These are phyloP conservation scores for Syngnathus acus DNA, from an alignment of 2,797 vertebrate species.

Conservation along the genomic window DNA sequence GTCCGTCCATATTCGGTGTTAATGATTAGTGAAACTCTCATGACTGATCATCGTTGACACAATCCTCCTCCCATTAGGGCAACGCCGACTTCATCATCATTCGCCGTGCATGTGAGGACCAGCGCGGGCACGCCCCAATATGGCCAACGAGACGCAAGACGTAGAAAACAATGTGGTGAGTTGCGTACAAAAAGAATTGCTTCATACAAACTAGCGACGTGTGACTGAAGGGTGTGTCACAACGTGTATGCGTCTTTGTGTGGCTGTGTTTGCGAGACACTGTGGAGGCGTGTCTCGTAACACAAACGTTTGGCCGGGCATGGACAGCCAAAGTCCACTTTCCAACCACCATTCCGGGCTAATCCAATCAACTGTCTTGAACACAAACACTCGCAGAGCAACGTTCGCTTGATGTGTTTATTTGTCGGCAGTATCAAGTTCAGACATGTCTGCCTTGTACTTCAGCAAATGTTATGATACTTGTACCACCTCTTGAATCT, in stretches of 20 bases:
- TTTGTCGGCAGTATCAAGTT: neutral
- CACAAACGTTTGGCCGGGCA: neutral
- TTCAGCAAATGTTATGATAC: neutral
- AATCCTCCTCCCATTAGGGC: slow-evolving; percentile 19
- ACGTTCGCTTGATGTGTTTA: neutral
- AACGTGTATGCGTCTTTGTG: neutral
- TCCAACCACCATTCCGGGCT: neutral
- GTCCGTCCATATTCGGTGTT: neutral
- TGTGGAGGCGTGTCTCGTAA: no score
- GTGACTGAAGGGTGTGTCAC: neutral
- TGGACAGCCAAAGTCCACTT: neutral
- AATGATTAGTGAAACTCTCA: neutral
- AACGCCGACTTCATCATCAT: slow-evolving; percentile 8
- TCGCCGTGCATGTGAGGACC: slow-evolving; percentile 61
- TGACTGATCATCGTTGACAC: neutral
- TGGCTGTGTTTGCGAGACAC: neutral
- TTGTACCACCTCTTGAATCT: neutral
- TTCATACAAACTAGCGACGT: slow-evolving; percentile 3
- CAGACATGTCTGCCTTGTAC: neutral
- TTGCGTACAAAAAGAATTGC: slow-evolving; percentile 22
- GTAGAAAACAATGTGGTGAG: slow-evolving; percentile 69
- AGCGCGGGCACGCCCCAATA: slow-evolving; percentile 46
- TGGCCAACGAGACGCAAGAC: slow-evolving; percentile 68
- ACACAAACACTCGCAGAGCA: neutral
- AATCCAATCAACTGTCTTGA: neutral